These are phyloP conservation scores for Dryocosmus kuriphilus DNA, from an alignment of 2,888 invertebrate genomes.

Conservation along the genomic window DNA sequence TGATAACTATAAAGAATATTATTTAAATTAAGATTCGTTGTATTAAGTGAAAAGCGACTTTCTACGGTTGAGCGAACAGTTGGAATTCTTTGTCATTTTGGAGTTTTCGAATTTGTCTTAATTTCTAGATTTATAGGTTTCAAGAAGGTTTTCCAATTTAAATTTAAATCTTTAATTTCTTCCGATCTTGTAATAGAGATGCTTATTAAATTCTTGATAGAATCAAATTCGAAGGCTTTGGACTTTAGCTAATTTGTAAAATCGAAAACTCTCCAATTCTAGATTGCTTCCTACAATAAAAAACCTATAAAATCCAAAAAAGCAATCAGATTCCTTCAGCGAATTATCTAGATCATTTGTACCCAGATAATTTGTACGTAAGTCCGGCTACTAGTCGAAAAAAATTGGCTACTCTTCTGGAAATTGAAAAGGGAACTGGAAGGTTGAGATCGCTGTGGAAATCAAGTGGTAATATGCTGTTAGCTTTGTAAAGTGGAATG, in stretches of 20 bases:
- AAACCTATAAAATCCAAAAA: not conserved
- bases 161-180: not conserved
- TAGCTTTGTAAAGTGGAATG: conserved; percentile 53
- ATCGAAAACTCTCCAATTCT: not conserved
- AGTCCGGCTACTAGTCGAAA: conserved; percentile 23
- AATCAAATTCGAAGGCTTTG: too few relatives aligned
- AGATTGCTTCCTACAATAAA: not conserved
- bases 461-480: conserved; percentile 49
- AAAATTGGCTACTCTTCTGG: conserved; percentile 23
- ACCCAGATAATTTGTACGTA: not conserved
- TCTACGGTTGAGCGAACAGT: not conserved
- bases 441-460: conserved; percentile 16
- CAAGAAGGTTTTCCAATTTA: not conserved
- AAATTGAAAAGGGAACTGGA: conserved; percentile 8
- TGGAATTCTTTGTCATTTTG: not conserved
- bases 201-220: too few relatives aligned
- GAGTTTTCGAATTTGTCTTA: not conserved
- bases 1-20: conserved; percentile 76
- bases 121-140: not conserved
- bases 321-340: not conserved
- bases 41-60: conserved; percentile 59
- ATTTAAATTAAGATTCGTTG: conserved; percentile 74
- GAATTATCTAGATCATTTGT: not conserved
- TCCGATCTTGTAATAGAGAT: too few relatives aligned
- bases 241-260: too few relatives aligned